Evolutionary conservation across 2,888 invertebrate species (phyloP), one percentile per base, ranked within the genome.

Genomic region (Protodeltote pygarga): DNA sequence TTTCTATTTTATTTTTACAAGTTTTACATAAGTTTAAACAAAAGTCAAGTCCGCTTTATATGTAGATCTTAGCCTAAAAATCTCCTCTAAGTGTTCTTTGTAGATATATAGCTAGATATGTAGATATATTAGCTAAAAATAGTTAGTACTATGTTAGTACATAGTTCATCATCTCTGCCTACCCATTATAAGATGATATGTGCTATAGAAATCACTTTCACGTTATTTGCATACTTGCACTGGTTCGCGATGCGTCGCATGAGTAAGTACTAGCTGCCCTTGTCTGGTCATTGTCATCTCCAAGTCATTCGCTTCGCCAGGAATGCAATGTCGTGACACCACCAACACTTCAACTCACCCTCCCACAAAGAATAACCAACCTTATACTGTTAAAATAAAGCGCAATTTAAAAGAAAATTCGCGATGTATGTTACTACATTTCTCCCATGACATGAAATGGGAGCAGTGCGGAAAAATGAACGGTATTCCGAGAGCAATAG

Each of bases 241-340:
- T 23, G 37, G 16, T 9, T 33, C 28, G 51, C 35, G 15, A 38
- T 59, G 42, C 44, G 71, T 71, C 59, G 81, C 77, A 81, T 81
- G 73, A 71, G 72, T 83, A 79, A 84, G 74, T 78, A 54, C 52
- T 32, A 15, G 76, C 70, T 90, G 90, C 87, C 89, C 91, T 90
- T 91, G 91, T 89, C 89, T 90, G 89, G 87, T 63, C 89, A 81
- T 83, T 89, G 89, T 89, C 90, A 87, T 87, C 86, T 73, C 59
- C 63, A 70, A 87, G 89, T 89, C 89, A 85, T 89, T 90, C 88
- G 89, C 89, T 84, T 83, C 81, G 82, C 72, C 78, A 69, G 89
- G 89, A 87, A 90, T 90, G 87, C 85, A 87, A 89, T 89, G 87
- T 88, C 88, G 79, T 83, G 88, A 85, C 88, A 84, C 79, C 73